Evolutionary conservation across 2,113 vertebrate genomes (phyloP).

Genomic region (Mobula birostris): DNA sequence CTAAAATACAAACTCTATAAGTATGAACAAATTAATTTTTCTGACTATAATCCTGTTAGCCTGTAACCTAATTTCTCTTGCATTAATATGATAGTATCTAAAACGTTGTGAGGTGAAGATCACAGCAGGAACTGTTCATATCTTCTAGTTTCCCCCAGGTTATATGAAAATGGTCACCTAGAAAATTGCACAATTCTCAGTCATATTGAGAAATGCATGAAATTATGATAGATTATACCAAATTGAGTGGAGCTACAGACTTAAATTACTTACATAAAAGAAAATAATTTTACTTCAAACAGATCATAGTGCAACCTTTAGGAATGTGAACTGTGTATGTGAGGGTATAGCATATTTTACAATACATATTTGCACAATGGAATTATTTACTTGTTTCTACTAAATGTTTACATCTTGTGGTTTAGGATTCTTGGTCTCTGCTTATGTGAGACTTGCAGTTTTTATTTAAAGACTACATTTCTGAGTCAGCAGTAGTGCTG

Average conservation of each 20-base stretch:
- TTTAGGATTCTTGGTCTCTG: background rate
- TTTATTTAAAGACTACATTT: background rate
- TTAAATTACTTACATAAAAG: background rate
- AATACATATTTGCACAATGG: background rate
- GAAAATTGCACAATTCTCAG: slow-evolving; percentile 17
- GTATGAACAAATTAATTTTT: no score
- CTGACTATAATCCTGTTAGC: no score
- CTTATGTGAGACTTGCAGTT: background rate
- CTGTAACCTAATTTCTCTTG: no score
- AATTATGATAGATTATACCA: background rate
- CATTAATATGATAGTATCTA: no score
- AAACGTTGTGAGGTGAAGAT: background rate
- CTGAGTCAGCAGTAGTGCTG: background rate
- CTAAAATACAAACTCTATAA: no score
- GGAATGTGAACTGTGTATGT: background rate
- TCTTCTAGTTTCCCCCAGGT: background rate
- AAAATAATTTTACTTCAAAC: background rate
- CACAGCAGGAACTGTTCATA: background rate
- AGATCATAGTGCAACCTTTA: background rate
- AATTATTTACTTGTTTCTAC: background rate
- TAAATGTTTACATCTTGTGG: background rate
- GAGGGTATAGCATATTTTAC: no score
- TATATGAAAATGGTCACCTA: background rate
- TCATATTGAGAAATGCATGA: background rate
- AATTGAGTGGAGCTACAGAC: background rate